Evolutionary conservation across 2,888 invertebrate species (phyloP), one percentile per base, ranked within the genome.

Genomic region (Scaptomyza tumidula): DNA sequence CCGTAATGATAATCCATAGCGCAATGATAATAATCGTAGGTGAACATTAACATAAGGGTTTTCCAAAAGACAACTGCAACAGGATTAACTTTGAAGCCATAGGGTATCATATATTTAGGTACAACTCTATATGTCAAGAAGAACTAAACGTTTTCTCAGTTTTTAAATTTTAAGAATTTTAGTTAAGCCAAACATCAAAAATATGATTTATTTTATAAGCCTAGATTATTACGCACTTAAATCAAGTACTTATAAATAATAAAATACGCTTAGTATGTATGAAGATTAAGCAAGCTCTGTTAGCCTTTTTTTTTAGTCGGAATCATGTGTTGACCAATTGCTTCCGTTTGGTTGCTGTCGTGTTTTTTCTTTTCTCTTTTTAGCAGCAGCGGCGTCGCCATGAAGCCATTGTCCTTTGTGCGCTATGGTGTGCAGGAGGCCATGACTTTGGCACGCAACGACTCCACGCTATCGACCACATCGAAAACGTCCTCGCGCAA

Each of bases 381-480:
- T 41, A 41, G 41, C 16, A 81, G 93, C 87, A 93, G 57, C 66
- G 75, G 93, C 87, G 93, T 94, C 75, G 93, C 94, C 77, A 97
- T 96, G 92, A 97, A 97, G 90, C 92, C 92, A 52, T 85, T 92
- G 80, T 91, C 92, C 62, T 90, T 92, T 77, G 91, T 92, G 45
- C 90, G 92, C 35, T 92, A 91, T 48, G 92, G 92, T 35, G 91
- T 92, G 52, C 92, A 92, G 83, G 92, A 91, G 85, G 92, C 92
- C 73, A 90, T 92, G 88, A 90, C 92, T 75, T 86, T 92, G 83
- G 90, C 92, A 85, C 90, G 92, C 88, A 91, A 92, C 87, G 92
- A 92, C 86, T 92, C 92, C 90, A 95, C 95, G 78, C 93, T 95
- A 58, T 95, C 95, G 55, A 93, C 95, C 70, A 93, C 91, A 90